These are phyloP conservation scores for Momotus momota DNA, from an alignment of 2,797 vertebrate genomes.

Conservation along the genomic window DNA sequence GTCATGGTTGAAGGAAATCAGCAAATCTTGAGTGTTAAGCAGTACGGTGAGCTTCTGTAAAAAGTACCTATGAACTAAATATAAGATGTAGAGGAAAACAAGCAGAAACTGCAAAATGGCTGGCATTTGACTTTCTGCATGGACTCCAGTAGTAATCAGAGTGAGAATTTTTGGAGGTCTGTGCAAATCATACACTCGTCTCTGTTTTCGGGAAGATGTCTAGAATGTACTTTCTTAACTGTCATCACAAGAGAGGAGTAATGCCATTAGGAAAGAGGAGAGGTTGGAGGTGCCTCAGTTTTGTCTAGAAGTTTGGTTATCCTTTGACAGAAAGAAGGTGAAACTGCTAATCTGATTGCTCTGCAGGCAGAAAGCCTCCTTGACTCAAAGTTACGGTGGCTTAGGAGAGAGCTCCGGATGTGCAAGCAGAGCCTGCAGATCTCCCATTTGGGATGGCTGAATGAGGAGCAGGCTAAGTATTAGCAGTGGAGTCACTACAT, in stretches of 20 bases:
- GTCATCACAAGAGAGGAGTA: not conserved
- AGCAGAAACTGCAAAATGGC: not conserved
- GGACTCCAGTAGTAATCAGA: not conserved
- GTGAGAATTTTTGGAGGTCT: not conserved
- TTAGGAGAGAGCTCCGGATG: not conserved
- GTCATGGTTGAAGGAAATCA: not conserved
- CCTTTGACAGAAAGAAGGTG: not conserved
- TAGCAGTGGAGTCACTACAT: not conserved
- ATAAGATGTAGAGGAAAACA: not conserved
- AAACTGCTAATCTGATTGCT: not conserved
- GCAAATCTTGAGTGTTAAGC: not conserved
- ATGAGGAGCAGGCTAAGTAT: not conserved
- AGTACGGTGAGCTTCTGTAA: not conserved
- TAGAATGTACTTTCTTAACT: not conserved
- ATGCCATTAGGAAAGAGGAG: not conserved
- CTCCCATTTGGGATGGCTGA: not conserved
- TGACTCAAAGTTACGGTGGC: not conserved
- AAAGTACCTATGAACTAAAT: not conserved
- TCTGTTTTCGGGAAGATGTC: not conserved
- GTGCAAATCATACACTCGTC: not conserved
- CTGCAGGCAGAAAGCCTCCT: not conserved
- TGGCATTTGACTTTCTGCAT: not conserved
- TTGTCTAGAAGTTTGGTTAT: not conserved
- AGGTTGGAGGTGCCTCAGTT: not conserved
- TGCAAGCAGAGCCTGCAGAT: not conserved